Base-by-base conservation (phyloP, 2,888 invertebrate species). In the Danaus chrysippus region DNA sequence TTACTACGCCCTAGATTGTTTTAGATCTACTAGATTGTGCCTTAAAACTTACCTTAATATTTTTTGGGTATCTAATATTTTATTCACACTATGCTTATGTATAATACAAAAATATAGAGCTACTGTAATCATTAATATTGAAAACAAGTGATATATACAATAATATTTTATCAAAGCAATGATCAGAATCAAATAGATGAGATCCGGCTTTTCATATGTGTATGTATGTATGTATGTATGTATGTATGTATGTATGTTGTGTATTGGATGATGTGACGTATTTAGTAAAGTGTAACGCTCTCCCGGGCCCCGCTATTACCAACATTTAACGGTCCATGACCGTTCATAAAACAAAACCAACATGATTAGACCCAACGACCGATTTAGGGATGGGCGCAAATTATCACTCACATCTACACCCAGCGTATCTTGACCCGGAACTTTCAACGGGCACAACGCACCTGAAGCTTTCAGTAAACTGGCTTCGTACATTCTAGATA, bases 321-420 rank as follows among this genome's bases (percentile, higher is more conserved):
- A 12, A 44, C 58, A 64, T 58, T 59, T 62, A 70, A 69, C 65
- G 63, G 62, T 67, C 64, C 66, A 64, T 68, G 68, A 70, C 69
- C 69, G 67, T 57, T 69, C 75, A 71, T 77, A 76, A 75, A 78
- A 77, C 75, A 76, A 76, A 76, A 73, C 73, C 71, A 73, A 75
- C 70, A 73, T 71, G 71, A 77, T 76, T 74, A 72, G 71, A 70
- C 61, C 63, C 49, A 67, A 69, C 68, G 63, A 59, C 65, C 68
- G 68, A 69, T 69, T 75, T 73, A 68, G 70, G 72, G 73, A 75
- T 73, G 71, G 73, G 73, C 73, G 63, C 72, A 68, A 70, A 71
- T 76, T 78, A 79, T 78, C 76, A 75, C 73, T 71, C 70, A 67
- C 64, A 49, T 69, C 55, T 56, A 19, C 61, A 68, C 74, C 75